These are phyloP conservation scores for Invenusta paracnida DNA, from an alignment of 2,888 invertebrate genomes.

Conservation along the genomic window DNA sequence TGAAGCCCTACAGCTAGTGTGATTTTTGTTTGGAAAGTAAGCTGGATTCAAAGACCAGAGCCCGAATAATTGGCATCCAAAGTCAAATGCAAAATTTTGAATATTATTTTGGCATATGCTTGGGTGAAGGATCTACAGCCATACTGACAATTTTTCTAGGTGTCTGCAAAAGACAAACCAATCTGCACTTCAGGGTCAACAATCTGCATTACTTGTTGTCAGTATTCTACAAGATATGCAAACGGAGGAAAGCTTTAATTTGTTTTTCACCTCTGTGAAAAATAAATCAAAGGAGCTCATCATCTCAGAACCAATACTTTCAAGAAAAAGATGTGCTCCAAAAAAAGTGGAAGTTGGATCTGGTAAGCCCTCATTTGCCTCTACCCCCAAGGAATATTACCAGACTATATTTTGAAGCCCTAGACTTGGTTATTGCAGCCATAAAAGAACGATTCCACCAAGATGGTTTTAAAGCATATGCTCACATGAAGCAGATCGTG, in stretches of 20 bases:
- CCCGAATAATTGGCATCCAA: slow-evolving; percentile 12
- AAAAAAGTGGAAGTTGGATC: slow-evolving; percentile 26
- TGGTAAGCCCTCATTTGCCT: slow-evolving; percentile 23
- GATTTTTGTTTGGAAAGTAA: slow-evolving; percentile 1
- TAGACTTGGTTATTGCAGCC: neutral
- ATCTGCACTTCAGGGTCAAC: slow-evolving; percentile 16
- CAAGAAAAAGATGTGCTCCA: slow-evolving; percentile 12
- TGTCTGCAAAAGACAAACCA: slow-evolving; percentile 12
- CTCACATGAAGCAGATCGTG: neutral
- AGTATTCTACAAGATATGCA: slow-evolving; percentile 18
- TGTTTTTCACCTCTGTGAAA: slow-evolving; percentile 19
- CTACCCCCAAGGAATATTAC: slow-evolving; percentile 7
- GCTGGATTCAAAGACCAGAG: neutral
- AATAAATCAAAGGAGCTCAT: slow-evolving; percentile 22
- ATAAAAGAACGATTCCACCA: slow-evolving; percentile 12
- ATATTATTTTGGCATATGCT: slow-evolving; percentile 9
- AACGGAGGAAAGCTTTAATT: slow-evolving; percentile 6
- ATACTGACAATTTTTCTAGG: slow-evolving; percentile 13
- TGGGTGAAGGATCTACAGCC: neutral
- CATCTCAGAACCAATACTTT: slow-evolving; percentile 13
- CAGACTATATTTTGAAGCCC: neutral
- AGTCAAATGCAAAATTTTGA: neutral
- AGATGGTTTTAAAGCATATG: slow-evolving; percentile 20
- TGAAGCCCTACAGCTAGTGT: slow-evolving; percentile 6
- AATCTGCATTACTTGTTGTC: slow-evolving; percentile 11